Percentiles rank a stretch among this genome's conserved stretches.
Evolutionary conservation across 2,888 invertebrate species (phyloP).

Genomic region (Empis livida): DNA sequence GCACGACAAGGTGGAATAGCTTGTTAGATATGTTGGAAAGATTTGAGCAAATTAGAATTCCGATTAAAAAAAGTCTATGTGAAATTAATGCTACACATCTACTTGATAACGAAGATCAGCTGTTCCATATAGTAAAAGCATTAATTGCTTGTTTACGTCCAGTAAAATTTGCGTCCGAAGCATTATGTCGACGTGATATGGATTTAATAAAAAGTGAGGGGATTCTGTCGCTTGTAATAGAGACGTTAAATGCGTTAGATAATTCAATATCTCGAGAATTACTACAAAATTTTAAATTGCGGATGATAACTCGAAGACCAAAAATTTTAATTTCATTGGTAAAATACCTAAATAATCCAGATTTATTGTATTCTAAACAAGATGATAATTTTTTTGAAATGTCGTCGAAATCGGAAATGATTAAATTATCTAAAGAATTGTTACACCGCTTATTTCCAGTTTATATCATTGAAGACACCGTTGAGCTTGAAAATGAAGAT

Average conservation of each 20-base stretch:
- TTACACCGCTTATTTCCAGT: constrained; percentile 1
- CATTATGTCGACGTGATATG: background rate
- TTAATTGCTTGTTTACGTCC: background rate
- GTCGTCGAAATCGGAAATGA: constrained; percentile 1
- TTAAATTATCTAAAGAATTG: constrained; percentile 1
- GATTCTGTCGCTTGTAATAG: constrained; percentile 1
- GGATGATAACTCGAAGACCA: constrained; percentile 2
- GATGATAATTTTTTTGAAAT: constrained; percentile 1
- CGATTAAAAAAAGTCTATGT: background rate
- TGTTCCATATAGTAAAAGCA: background rate
- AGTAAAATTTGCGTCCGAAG: background rate
- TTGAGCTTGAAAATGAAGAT: constrained; percentile 1
- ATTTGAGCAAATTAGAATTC: constrained; percentile 1
- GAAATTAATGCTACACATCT: background rate
- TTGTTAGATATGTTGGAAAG: no score
- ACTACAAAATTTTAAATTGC: constrained; percentile 2
- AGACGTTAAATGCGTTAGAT: constrained; percentile 3
- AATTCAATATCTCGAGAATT: constrained; percentile 3
- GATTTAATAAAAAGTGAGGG: constrained; percentile 1
- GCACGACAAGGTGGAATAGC: no score
- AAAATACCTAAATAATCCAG: constrained; percentile 2
- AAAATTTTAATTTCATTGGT: constrained; percentile 3
- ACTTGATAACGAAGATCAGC: constrained; percentile 1
- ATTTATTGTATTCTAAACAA: background rate
- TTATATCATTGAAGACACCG: constrained; percentile 1